phyloP scores from a whole-genome alignment of 2,888 invertebrate species.

The Drosophila aldrichi region DNA sequence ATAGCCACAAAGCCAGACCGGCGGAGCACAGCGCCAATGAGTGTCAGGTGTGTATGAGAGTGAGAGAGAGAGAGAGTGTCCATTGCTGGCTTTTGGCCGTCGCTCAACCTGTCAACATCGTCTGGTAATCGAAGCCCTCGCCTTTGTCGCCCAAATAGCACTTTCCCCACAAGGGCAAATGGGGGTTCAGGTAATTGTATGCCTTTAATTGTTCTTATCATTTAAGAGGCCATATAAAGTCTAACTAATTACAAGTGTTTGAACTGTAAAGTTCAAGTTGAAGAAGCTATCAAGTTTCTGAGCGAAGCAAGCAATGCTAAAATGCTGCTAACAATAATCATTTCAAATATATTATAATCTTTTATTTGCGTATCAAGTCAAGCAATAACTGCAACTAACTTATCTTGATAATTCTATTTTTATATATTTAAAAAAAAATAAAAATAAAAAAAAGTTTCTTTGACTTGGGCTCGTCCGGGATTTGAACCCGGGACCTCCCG shows the following conservation, averaged over 20 bases:
- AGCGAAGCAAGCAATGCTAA: too few relatives aligned
- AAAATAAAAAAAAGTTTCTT: not conserved
- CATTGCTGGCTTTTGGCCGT: constrained; percentile 21
- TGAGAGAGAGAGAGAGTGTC: not conserved
- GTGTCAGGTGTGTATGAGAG: not conserved
- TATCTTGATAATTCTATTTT: not conserved
- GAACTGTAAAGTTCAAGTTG: not conserved
- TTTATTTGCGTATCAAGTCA: not conserved
- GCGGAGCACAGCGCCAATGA: not conserved
- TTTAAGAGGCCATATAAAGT: constrained; percentile 36
- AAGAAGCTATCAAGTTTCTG: not conserved
- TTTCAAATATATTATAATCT: not conserved
- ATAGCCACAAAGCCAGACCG: constrained; percentile 50
- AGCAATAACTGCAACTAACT: not conserved
- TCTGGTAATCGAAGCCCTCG: constrained; percentile 55
- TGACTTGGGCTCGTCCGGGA: constrained; percentile 85
- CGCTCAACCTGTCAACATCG: constrained; percentile 44
- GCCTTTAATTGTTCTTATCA: constrained; percentile 40
- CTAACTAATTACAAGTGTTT: constrained; percentile 25
- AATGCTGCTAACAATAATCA: not conserved
- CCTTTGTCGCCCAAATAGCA: constrained; percentile 8
- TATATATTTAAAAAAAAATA: not conserved
- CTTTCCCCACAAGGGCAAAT: constrained; percentile 7
- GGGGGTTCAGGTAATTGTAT: constrained; percentile 33
- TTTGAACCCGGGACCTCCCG: constrained; percentile 86